Evolutionary conservation across 2,113 vertebrate species (phyloP).

Genomic region (Epinephelus cyanopodus): DNA sequence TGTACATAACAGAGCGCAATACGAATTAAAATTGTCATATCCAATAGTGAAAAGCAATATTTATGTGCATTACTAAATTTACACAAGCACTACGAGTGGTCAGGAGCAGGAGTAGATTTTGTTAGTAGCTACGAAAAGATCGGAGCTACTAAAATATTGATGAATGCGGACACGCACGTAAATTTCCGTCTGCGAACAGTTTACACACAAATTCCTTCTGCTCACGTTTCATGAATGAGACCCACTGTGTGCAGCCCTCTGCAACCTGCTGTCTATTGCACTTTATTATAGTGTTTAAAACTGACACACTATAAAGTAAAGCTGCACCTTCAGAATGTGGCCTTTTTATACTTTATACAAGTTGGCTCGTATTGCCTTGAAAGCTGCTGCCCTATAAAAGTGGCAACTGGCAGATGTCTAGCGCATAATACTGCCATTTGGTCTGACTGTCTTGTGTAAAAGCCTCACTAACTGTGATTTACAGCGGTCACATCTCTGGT

Average conservation of each 20-base stretch:
- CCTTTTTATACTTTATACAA: background rate
- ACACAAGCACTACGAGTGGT: too few relatives aligned
- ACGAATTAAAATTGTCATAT: too few relatives aligned
- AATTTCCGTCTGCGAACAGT: too few relatives aligned
- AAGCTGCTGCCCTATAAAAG: conserved; percentile 1
- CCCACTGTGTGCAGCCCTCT: background rate
- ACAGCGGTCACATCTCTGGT: background rate
- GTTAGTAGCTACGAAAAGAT: too few relatives aligned
- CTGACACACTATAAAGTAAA: background rate
- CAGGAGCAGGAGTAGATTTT: too few relatives aligned
- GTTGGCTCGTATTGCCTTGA: conserved; percentile 4
- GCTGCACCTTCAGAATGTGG: background rate
- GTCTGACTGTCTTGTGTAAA: background rate
- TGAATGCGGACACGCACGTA: too few relatives aligned
- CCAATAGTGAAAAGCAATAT: too few relatives aligned
- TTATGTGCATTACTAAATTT: too few relatives aligned
- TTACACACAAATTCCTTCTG: too few relatives aligned
- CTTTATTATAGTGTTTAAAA: conserved; percentile 23
- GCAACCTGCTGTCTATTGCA: background rate
- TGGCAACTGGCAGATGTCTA: background rate
- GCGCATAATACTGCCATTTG: background rate
- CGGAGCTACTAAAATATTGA: too few relatives aligned
- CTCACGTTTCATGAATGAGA: too few relatives aligned
- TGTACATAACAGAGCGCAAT: too few relatives aligned
- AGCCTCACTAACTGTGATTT: conserved; percentile 7